Percentiles rank a stretch among this genome's conserved stretches.
Conservation (phyloP, 2,113 vertebrate species). For the Fregata magnificens region DNA sequence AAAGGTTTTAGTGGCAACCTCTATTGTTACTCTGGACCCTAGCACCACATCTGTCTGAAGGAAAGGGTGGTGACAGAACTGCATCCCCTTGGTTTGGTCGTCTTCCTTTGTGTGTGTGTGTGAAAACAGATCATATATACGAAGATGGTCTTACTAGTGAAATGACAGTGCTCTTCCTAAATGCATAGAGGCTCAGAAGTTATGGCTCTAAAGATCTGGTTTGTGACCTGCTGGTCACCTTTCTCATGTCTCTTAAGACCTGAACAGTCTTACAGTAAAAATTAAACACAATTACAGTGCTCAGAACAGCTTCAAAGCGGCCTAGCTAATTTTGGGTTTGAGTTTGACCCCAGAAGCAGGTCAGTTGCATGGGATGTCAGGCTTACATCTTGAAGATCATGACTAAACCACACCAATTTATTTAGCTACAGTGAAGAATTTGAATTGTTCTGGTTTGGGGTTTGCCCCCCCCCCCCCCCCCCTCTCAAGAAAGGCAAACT, state of each 20-base stretch:
- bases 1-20: background rate
- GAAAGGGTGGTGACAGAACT: background rate
- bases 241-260: background rate
- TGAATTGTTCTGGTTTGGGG: background rate
- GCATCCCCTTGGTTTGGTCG: background rate
- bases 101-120: background rate
- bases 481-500: constrained; percentile 36
- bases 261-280: background rate
- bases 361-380: background rate
- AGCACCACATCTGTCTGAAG: background rate
- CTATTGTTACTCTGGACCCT: background rate
- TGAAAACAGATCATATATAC: background rate
- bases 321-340: background rate
- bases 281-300: background rate
- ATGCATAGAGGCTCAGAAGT: background rate
- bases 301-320: background rate
- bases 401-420: constrained; percentile 10
- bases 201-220: background rate
- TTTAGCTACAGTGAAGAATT: constrained; percentile 11
- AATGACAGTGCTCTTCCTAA: background rate
- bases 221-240: background rate
- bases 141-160: background rate
- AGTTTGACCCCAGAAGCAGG: background rate
- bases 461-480: background rate
- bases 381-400: background rate